Evolutionary conservation across 2,888 invertebrate genomes (phyloP).

Genomic region (Helleia helle): DNA sequence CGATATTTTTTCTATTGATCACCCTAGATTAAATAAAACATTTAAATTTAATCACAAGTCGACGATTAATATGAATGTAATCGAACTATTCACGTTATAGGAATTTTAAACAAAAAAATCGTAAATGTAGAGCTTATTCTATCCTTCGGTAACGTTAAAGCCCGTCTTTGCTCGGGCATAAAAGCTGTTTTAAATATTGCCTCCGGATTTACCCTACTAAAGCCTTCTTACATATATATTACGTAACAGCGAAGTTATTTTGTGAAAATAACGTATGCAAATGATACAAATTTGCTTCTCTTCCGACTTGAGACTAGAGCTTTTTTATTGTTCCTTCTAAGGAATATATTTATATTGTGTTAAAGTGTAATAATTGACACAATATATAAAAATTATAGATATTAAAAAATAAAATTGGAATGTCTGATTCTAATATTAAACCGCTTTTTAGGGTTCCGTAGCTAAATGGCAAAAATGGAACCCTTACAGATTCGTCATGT

Average conservation of each 20-base stretch:
- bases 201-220: conserved; percentile 51
- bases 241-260: conserved; percentile 33
- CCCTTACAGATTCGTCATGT: no score
- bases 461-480: no score
- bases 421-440: no score
- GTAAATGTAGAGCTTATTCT: conserved; percentile 50
- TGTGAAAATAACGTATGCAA: conserved; percentile 9
- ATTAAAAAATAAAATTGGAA: no score
- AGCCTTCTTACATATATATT: conserved; percentile 47
- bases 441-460: no score
- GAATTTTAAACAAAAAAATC: no score
- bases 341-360: background rate
- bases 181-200: conserved; percentile 66
- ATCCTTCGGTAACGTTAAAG: conserved; percentile 46
- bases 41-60: no score
- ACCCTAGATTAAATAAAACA: no score
- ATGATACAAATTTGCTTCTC: conserved; percentile 6
- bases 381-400: no score
- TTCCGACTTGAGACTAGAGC: background rate
- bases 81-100: no score
- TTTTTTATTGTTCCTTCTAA: background rate
- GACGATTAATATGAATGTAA: no score
- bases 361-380: background rate
- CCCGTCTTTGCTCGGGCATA: conserved; percentile 46
- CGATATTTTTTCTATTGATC: no score